Base-by-base conservation (phyloP, 1,140 invertebrate species). In the Olivierus martensii region DNA sequence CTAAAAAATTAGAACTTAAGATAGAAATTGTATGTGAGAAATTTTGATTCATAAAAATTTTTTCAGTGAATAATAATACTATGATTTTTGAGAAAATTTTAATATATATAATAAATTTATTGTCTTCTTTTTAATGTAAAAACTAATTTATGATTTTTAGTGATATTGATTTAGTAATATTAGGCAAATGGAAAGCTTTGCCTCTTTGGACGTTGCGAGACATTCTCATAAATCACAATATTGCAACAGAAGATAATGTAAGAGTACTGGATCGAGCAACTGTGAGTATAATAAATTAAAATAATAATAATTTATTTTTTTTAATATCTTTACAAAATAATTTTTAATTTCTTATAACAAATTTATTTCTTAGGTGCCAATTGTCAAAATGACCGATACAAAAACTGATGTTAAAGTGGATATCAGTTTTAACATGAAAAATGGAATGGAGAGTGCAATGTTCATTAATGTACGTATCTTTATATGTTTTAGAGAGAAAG, bases 401-500 rank as follows among this genome's bases (percentile, higher is more conserved):
- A 45, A 34, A 17, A 46, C 54, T 14, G 21, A 41, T 35, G 35
- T 56, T 9, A 51, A 22, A 48, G 49, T 56, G 10, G 93, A 98
- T 72, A 96, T 98, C 65, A 95, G 91, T 63, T 96, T 97, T 73
- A 96, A 95, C 69, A 92, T 93, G 87, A 84, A 79, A 65, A 93
- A 87, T 70, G 89, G 89, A 35, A 83, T 94, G 14, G 86, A 88
- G 73, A 92, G 89, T 63, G 92, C 90, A 3, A 83, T 91, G 69
- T 78, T 96, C 44, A 96, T 98, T 54, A 91, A 89, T 65, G 61
- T 55, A 19, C 5, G 39, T 41, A 9, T 28, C 28, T 28, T 28
- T 6, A 28, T 28, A n/a, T n/a, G n/a, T n/a, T n/a, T n/a, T n/a
- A n/a, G n/a, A n/a, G n/a, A n/a, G n/a, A n/a, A n/a, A n/a, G n/a